Percentiles rank a stretch among this genome's conserved stretches.
Evolutionary conservation across 2,888 invertebrate species (phyloP).

Genomic region (Epistrophe eligans): DNA sequence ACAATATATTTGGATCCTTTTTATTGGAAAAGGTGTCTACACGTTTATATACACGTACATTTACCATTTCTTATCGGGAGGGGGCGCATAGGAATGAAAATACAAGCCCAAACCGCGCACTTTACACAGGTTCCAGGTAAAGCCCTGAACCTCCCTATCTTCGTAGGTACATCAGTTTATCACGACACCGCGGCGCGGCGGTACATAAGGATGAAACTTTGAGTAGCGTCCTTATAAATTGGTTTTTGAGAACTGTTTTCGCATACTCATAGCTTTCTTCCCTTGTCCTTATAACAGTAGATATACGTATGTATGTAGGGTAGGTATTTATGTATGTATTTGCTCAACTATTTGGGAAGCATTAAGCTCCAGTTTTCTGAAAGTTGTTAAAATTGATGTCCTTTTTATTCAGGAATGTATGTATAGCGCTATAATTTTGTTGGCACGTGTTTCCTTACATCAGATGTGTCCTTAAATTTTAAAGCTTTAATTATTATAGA

Average conservation of each 20-base stretch:
- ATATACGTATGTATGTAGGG: too few species aligned
- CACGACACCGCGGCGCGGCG: neutral
- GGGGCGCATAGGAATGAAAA: conserved; percentile 28
- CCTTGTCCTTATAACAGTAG: conserved; percentile 17
- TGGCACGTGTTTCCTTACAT: conserved; percentile 32
- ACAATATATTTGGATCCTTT: conserved; percentile 12
- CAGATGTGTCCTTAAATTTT: conserved; percentile 51
- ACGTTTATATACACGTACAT: conserved; percentile 19
- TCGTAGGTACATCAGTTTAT: neutral
- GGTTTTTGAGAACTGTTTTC: conserved; percentile 42
- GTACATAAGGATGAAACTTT: conserved; percentile 55
- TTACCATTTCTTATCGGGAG: conserved; percentile 27
- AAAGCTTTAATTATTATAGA: conserved; percentile 59
- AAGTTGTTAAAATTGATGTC: conserved; percentile 56
- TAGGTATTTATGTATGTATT: neutral
- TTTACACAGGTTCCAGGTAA: neutral
- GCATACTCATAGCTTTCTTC: conserved; percentile 24
- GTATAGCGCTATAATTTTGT: conserved; percentile 15
- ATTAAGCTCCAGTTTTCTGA: conserved; percentile 25
- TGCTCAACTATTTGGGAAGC: conserved; percentile 34
- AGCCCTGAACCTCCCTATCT: neutral
- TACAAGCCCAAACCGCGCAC: conserved; percentile 3
- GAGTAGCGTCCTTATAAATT: conserved; percentile 56
- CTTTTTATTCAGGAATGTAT: conserved; percentile 44
- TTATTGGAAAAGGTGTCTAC: conserved; percentile 30